Evolutionary conservation across 2,113 vertebrate genomes (phyloP), one percentile per base, ranked within the genome.

Genomic region (Ptilonorhynchus violaceus): DNA sequence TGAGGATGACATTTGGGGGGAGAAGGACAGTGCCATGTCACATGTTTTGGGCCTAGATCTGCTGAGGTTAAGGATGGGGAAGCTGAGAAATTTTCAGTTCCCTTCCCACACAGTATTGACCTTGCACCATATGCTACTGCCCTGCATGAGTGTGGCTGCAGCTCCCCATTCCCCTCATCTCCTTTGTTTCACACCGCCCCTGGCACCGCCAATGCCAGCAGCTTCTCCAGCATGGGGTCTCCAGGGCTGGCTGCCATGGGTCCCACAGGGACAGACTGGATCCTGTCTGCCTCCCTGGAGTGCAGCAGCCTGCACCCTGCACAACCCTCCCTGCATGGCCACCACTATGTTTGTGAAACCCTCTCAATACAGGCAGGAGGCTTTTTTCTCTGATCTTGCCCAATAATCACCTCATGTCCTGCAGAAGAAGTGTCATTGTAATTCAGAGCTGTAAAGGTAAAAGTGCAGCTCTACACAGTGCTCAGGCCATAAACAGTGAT

Each of bases 1-100:
- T 4, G 6, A 85, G 28, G 27, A n/a, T 25, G 10, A 24, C 10
- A 53, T 31, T 1, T 67, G 35, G 2, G 3, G 11, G 7, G 5
- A 16, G 5, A 63, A 70, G 64, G 23, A 20, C 15, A 37, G 22
- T 2, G 3, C 31, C 19, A 7, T 10, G 31, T 60, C 41, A 85
- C 39, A 8, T 58, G 49, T 72, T 85, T 60, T 83, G 41, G 37
- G 22, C 22, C 68, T 67, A 75, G 37, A 53, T 85, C 20, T 68
- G 44, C 88, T 83, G 85, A 83, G 53, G 42, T 39, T 49, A 85
- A 80, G 44, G 66, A 64, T 73, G n/a, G 8, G 85, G 74, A 93
- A 94, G 41, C 74, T 72, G 74, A 60, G 28, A 59, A 15, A 49
- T 60, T 94, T 93, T 92, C 92, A 30, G 74, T 94, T 96, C 92